Base-by-base conservation (phyloP, 2,888 invertebrate species). In the Esperia sulphurella region DNA sequence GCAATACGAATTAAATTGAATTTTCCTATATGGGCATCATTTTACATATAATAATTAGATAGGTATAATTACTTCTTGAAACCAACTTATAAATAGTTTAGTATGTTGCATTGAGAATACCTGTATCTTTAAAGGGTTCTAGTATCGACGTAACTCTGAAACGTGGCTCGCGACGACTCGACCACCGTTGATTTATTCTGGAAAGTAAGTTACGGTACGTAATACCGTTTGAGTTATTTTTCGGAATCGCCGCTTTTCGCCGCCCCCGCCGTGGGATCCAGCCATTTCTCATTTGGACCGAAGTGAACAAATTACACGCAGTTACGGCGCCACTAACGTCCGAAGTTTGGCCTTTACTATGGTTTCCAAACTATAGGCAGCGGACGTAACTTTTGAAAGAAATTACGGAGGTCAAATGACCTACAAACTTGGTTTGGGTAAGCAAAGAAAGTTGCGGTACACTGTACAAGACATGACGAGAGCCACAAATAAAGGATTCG, bases 281-380 rank as follows among this genome's bases (percentile, higher is more conserved):
- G 58, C 68, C 71, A 69, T 77, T 77, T 76, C 75, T 78, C 76
- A 77, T 76, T 75, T 67, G 64, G 63, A 45, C 57, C 70, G 74
- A 79, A 72, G 74, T 67, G 72, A 71, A 78, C 78, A 79, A 77
- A 79, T 79, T 73, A 71, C 76, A 54, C 63, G 75, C 69, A 72
- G 71, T 78, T 77, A 71, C 75, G 52, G 57, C 50, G 55, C 64
- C 58, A 68, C 71, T 76, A 74, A 65, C 70, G 66, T 61, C 54
- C 64, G 53, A 68, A 66, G 57, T 61, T 59, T 5, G 50, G 35
- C 43, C 53, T 13, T 13, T 45, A 46, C 42, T 38, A 49, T 14
- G n/a, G 39, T 39, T 39, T 14, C 14, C 39, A 8, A 14, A 39
- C 35, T 35, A 35, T 35, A 35, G n/a, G 35, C 35, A 1, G 35